Conservation (phyloP, 2,113 vertebrate genomes). For the Melospiza melodia region DNA sequence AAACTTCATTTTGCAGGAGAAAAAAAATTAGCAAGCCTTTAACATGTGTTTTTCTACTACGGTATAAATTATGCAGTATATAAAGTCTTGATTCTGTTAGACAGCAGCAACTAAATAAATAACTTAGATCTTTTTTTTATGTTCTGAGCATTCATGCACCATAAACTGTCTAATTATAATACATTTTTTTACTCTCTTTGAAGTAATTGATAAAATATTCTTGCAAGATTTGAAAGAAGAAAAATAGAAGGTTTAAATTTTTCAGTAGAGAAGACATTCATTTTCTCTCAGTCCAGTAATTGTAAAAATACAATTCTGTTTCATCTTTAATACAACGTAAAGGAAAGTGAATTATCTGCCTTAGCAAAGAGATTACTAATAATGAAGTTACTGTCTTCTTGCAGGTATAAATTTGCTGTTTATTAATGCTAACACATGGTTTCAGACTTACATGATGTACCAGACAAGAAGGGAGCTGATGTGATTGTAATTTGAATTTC, state of each 20-base stretch:
- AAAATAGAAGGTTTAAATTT: constrained; percentile 6
- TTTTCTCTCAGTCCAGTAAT: constrained; percentile 15
- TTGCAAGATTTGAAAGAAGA: constrained; percentile 2
- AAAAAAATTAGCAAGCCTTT: background rate
- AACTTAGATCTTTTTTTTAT: background rate
- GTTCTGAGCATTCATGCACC: background rate
- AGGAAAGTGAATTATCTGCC: background rate
- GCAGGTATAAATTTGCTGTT: constrained; percentile 36
- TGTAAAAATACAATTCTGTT: constrained; percentile 58
- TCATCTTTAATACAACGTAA: constrained; percentile 40
- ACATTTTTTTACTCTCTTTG: background rate
- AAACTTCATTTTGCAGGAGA: background rate
- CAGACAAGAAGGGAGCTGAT: background rate
- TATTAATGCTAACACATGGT: background rate
- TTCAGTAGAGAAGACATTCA: background rate
- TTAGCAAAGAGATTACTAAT: constrained; percentile 27
- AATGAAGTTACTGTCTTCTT: constrained; percentile 24
- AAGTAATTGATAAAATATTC: constrained; percentile 3
- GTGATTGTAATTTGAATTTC: constrained; percentile 6
- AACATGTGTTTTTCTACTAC: background rate
- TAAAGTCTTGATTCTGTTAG: background rate
- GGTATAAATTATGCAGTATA: background rate
- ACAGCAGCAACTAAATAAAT: constrained; percentile 8
- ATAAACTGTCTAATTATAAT: constrained; percentile 11
- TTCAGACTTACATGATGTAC: constrained; percentile 3